phyloP scores from a whole-genome alignment of 2,888 invertebrate genomes.

The Xanthorhoe designata region DNA sequence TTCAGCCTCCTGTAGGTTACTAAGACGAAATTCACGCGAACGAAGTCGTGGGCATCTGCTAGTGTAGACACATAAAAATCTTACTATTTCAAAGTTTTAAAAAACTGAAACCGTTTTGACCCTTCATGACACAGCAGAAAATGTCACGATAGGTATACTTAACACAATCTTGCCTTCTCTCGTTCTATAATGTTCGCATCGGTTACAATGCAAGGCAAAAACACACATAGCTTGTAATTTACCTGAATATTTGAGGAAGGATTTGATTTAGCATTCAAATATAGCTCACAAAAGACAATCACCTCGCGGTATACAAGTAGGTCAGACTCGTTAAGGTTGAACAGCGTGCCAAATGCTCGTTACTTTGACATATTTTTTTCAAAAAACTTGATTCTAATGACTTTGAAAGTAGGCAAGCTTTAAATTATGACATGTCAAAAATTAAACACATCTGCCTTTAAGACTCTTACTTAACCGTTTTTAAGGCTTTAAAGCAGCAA shows the following conservation, averaged over 20 bases:
- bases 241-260: neutral
- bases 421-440: neutral
- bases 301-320: slow-evolving; percentile 13
- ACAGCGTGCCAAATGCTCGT: slow-evolving; percentile 12
- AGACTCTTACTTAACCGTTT: neutral
- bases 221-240: neutral
- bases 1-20: no score
- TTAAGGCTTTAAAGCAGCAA: no score
- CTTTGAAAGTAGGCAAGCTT: no score
- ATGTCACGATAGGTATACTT: no score
- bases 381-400: neutral
- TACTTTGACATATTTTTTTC: slow-evolving; percentile 11
- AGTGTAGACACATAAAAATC: no score
- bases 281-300: slow-evolving; percentile 4
- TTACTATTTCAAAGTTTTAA: no score
- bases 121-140: no score
- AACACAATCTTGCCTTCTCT: no score
- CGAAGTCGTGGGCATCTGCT: no score
- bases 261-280: neutral
- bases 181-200: no score
- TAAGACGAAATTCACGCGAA: no score
- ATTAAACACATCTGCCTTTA: neutral
- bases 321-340: slow-evolving; percentile 15
- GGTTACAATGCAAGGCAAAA: neutral
- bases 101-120: no score